Base-by-base conservation (phyloP, 2,888 invertebrate species). In the Stenchaetothrips biformis region DNA sequence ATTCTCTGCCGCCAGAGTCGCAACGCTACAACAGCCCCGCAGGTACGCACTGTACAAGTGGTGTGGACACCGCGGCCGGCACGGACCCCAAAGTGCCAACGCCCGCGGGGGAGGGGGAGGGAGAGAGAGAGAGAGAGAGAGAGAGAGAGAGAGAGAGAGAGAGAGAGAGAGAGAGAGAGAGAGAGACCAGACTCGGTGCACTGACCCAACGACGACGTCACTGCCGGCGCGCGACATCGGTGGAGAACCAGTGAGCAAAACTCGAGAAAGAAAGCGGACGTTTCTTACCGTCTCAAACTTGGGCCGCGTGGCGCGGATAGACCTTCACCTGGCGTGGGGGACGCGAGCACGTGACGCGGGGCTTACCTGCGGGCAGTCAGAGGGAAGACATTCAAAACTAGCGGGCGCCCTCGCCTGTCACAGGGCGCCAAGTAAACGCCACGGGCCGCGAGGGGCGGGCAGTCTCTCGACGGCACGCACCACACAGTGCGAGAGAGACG, bases 171-270 rank as follows among this genome's bases (percentile, higher is more conserved):
- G n/a, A n/a, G n/a, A n/a, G n/a, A n/a, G 7, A 16, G 53, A 16
- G 53, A 13, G 13, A 53, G 16, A 11, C 53, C 53, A 21, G 79
- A 13, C 27, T 9, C 16, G n/a, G 77, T 21, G 18, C 48, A 49
- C 48, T 78, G 49, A 78, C 48, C 79, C 79, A 9, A 21, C 48
- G 84, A 82, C 83, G 85, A 86, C 86, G 86, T 86, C 37, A 37
- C 37, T 37, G 37, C 37, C 37, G 37, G 4, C 37, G 2, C 37
- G 37, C 37, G 37, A 37, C 37, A 37, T 1, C 1, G 37, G 37
- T 4, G 37, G 37, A 37, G 37, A 37, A 37, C 1, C 37, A 37
- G 37, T 37, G 37, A 37, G 37, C 37, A 37, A 37, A 37, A 37
- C 37, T 37, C 37, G 37, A 1, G 37, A 37, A 37, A 37, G 37